Evolutionary conservation across 2,797 vertebrate genomes (phyloP), one percentile per base, ranked within the genome.

Genomic region (Lacerta viridis): DNA sequence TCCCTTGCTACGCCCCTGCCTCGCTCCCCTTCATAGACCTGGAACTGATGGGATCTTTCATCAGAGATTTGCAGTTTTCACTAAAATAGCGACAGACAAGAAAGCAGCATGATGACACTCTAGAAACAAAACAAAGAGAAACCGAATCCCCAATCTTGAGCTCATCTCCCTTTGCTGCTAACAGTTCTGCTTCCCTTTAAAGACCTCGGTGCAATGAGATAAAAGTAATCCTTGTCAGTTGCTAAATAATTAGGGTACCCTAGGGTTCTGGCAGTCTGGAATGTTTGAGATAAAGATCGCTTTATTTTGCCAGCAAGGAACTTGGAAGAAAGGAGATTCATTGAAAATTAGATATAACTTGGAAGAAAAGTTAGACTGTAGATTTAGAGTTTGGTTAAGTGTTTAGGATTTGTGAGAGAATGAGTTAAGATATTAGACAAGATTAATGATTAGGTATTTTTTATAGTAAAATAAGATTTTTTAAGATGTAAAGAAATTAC

Each of bases 231-330:
- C 75, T 81, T 75, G 79, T 76, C 59, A n/a, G 17, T 41, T 82
- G 61, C 78, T 39, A 81, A 89, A 80, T 76, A 81, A 89, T 89
- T 89, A 85, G 55, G 69, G 66, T 74, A n/a, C 39, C 68, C 78
- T 79, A 20, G 78, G 27, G 41, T 68, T 36, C 20, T 68, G 17
- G n/a, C 41, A 8, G 69, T 55, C 78, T 89, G 78, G 77, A 68
- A 41, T 71, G 29, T 15, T 72, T 27, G 61, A n/a, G 39, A 55
- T 76, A 68, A 29, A 77, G 29, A 68, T 50, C 68, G 10, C 66
- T 61, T 46, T 66, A 85, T 72, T 84, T 80, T 61, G 17, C 46
- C 68, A 74, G 23, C 20, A 64, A 80, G 29, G 23, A 74, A 80
- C 29, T 46, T 27, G 7, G 46, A 43, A 64, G 17, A 50, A 50